Evolutionary conservation across 2,113 vertebrate species (phyloP).

Genomic region (Odocoileus virginianus): DNA sequence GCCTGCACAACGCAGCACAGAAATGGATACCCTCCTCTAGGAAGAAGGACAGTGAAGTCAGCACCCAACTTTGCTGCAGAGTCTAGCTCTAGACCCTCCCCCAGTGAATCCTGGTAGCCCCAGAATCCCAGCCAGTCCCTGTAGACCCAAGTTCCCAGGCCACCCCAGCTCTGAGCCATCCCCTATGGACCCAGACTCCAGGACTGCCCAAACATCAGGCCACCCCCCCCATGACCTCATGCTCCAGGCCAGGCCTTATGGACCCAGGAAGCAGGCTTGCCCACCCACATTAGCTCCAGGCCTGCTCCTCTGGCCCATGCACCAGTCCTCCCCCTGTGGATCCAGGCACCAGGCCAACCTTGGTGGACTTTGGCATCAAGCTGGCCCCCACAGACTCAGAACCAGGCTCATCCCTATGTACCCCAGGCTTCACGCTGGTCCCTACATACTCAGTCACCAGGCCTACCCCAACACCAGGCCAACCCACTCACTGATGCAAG

Average conservation of each 20-base stretch:
- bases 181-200: background rate
- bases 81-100: background rate
- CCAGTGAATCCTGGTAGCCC: background rate
- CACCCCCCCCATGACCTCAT: fast-evolving
- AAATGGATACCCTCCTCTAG: background rate
- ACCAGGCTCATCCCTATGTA: background rate
- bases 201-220: background rate
- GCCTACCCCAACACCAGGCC: background rate
- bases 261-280: background rate
- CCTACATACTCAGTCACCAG: background rate
- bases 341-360: background rate
- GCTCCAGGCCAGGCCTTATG: no score
- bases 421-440: background rate
- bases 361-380: background rate
- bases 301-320: background rate
- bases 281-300: background rate
- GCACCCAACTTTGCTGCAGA: background rate
- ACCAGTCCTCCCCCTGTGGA: background rate
- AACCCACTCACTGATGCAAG: background rate
- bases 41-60: background rate
- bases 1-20: background rate
- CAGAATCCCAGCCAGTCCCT: background rate
- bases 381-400: background rate
- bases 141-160: background rate
- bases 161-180: background rate